phyloP scores from a whole-genome alignment of 2,113 vertebrate species.

The Globicephala melas region DNA sequence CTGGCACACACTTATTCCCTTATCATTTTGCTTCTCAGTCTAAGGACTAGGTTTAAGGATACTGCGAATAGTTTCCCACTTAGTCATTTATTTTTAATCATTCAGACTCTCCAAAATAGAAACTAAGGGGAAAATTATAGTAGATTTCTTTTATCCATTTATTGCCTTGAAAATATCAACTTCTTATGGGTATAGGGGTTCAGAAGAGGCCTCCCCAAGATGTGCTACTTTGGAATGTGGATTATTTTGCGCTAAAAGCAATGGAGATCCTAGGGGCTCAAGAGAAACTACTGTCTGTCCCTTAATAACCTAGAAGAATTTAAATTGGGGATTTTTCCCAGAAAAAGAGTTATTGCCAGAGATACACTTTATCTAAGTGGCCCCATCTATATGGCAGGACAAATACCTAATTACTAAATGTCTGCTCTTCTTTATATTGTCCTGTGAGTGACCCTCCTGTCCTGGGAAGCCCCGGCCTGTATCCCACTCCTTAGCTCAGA shows the following conservation, averaged over 20 bases:
- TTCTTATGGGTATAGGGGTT: background rate
- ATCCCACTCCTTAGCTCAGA: background rate
- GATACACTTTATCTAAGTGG: background rate
- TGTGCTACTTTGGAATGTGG: background rate
- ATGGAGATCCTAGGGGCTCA: background rate
- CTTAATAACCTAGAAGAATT: background rate
- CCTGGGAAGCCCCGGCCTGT: background rate
- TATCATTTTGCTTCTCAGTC: background rate
- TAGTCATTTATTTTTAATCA: background rate
- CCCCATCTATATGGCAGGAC: background rate
- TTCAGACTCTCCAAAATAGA: background rate
- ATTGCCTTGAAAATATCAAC: background rate
- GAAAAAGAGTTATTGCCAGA: background rate
- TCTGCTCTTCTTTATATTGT: background rate
- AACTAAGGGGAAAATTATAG: background rate
- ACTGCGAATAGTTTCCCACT: background rate
- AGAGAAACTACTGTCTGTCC: too few relatives aligned
- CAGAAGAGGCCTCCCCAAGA: background rate
- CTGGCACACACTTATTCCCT: background rate
- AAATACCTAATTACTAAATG: background rate
- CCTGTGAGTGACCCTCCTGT: background rate
- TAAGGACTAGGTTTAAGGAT: background rate
- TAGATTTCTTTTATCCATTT: background rate
- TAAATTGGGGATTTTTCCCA: background rate
- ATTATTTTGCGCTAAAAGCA: background rate